Evolutionary conservation across 2,797 vertebrate species (phyloP).

Genomic region (Sphaeramia orbicularis): DNA sequence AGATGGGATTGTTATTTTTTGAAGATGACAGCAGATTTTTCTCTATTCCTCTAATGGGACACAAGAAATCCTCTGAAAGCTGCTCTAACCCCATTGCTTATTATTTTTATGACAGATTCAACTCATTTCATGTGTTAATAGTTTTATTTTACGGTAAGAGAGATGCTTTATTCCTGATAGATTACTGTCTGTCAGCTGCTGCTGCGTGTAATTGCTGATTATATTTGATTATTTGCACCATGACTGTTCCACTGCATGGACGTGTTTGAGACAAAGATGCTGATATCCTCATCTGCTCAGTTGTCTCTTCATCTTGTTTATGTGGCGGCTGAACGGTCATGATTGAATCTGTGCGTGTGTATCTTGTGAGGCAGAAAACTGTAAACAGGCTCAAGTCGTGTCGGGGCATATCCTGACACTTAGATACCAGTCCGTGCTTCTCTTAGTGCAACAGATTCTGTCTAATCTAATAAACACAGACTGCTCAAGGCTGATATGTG

Average conservation of each 20-base stretch:
- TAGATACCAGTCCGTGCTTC: constrained; percentile 44
- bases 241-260: constrained; percentile 3
- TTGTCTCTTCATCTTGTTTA: constrained; percentile 45
- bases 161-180: not conserved
- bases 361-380: constrained; percentile 64
- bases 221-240: not conserved
- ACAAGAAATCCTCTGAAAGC: no score
- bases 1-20: no score
- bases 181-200: not conserved
- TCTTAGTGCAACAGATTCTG: constrained; percentile 43
- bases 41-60: no score
- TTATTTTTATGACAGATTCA: no score
- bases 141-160: not conserved
- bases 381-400: constrained; percentile 70
- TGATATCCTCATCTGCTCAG: constrained; percentile 21
- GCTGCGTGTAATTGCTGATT: constrained; percentile 5
- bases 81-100: no score
- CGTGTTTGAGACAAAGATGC: constrained; percentile 4
- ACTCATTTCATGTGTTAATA: no score
- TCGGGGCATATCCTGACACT: constrained; percentile 52
- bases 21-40: no score
- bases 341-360: constrained; percentile 50
- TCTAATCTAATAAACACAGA: constrained; percentile 73
- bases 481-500: constrained; percentile 50
- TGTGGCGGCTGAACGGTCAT: constrained; percentile 44